Evolutionary conservation across 2,113 vertebrate species (phyloP).

Genomic region (Anser cygnoides): DNA sequence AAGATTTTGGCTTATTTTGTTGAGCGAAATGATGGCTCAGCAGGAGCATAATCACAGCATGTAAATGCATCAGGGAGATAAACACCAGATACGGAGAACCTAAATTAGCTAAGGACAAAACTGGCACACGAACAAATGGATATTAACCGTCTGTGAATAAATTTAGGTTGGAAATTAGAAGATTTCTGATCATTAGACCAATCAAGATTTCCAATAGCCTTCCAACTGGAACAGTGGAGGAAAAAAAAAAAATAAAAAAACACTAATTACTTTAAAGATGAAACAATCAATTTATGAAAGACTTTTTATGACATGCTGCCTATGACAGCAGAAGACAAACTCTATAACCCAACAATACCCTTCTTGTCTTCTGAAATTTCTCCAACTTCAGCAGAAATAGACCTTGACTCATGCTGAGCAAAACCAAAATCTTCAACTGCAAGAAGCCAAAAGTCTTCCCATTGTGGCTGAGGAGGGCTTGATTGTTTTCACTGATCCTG

Average conservation of each 20-base stretch:
- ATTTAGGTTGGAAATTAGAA: slow-evolving; percentile 56
- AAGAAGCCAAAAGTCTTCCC: not conserved
- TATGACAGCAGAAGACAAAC: not conserved
- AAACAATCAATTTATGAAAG: slow-evolving; percentile 12
- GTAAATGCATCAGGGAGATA: slow-evolving; percentile 61
- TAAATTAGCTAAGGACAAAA: slow-evolving; percentile 67
- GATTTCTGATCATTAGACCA: slow-evolving; percentile 55
- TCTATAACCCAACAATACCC: not conserved
- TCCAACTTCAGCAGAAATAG: not conserved
- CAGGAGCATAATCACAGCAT: slow-evolving; percentile 49
- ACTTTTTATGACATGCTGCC: not conserved
- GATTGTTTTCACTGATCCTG: not conserved
- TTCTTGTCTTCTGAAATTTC: not conserved
- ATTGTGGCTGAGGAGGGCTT: not conserved
- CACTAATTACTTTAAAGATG: slow-evolving; percentile 9
- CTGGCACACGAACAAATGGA: slow-evolving; percentile 65
- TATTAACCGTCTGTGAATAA: slow-evolving; percentile 59
- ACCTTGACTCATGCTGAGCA: not conserved
- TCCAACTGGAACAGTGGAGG: slow-evolving; percentile 29
- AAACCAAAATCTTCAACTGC: not conserved
- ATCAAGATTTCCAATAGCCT: slow-evolving; percentile 41
- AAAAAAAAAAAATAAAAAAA: not conserved
- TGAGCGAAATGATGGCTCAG: slow-evolving; percentile 27
- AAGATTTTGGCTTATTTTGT: slow-evolving; percentile 46
- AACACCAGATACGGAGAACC: slow-evolving; percentile 52